Conservation (phyloP, 1,140 invertebrate species). For the Diploscapter pachys region DNA sequence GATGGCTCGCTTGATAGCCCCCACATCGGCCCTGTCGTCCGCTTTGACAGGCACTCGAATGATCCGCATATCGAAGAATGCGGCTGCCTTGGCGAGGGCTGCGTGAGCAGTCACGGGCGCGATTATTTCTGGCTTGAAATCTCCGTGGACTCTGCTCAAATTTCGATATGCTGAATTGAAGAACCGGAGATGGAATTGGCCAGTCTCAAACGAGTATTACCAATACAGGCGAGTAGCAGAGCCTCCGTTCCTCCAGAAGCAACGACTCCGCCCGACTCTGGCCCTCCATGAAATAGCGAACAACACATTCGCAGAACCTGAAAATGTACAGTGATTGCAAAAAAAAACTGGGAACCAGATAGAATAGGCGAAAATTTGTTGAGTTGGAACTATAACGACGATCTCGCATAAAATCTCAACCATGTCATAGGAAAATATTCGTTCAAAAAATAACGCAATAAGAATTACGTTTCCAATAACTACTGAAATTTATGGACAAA, state of each 20-base stretch:
- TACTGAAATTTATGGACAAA: too few relatives aligned
- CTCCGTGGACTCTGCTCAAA: slow-evolving; percentile 74
- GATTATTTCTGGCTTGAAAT: slow-evolving; percentile 83
- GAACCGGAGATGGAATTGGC: slow-evolving; percentile 83
- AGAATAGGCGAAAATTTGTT: too few relatives aligned
- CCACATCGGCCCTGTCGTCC: slow-evolving; percentile 67
- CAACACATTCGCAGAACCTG: slow-evolving; percentile 74
- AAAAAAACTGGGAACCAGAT: not conserved
- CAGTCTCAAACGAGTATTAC: slow-evolving; percentile 73
- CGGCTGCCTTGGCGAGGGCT: slow-evolving; percentile 92
- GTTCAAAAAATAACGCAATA: too few relatives aligned
- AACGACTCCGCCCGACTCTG: slow-evolving; percentile 80
- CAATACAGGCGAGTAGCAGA: slow-evolving; percentile 51
- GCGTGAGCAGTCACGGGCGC: slow-evolving; percentile 84
- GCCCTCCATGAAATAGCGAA: slow-evolving; percentile 80
- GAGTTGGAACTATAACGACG: too few relatives aligned
- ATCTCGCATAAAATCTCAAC: too few relatives aligned
- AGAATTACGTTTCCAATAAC: too few relatives aligned
- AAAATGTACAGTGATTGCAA: not conserved
- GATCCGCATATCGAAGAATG: slow-evolving; percentile 79
- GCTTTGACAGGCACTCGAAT: slow-evolving; percentile 73
- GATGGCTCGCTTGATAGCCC: slow-evolving; percentile 78
- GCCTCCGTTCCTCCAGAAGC: slow-evolving; percentile 57
- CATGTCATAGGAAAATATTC: too few relatives aligned
- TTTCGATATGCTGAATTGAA: slow-evolving; percentile 93